Evolutionary conservation across 2,888 invertebrate genomes (phyloP), one percentile per base, ranked within the genome.

Genomic region (Mimas tiliae): DNA sequence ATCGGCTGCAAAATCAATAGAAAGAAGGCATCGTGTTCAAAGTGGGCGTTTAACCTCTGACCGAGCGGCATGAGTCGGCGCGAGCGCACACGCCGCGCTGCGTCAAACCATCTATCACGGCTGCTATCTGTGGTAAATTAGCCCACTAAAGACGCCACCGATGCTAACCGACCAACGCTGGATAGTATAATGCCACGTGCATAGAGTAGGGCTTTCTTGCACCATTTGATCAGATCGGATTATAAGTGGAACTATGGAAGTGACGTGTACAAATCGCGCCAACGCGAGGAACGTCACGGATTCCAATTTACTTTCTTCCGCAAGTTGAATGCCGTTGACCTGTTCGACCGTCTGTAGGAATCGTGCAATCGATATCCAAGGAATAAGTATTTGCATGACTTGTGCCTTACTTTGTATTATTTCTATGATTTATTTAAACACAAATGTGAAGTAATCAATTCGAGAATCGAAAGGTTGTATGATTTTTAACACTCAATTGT

Each of bases 41-140:
- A 91, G 89, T 91, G 89, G 89, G 89, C 82, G 90, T 91, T 91
- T 92, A 91, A 91, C 91, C 91, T 89, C 75, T 85, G 87, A 85
- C 89, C 84, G 80, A 83, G 81, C 11, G 85, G 85, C 87, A 84
- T 85, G 85, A 80, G 76, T 78, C 76, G 75, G 81, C 81, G 81
- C 86, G 76, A 80, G 85, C 85, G 85, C 86, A 84, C 80, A 84
- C 81, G 77, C 81, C 85, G 86, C 81, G 77, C 81, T 84, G 86
- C 87, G 88, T 90, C 89, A 86, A 87, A 77, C 85, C 81, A 89
- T 91, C 90, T 85, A 89, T 91, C 91, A 89, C 82, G 81, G 78
- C 82, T 80, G 84, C 87, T 88, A 90, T 89, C 87, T 87, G 80
- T 79, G 84, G 87, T 50, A 89, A 90, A 91, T 91, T 91, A 90